These are phyloP conservation scores for Edolisoma coerulescens DNA, from an alignment of 2,113 vertebrate species.

Conservation along the genomic window DNA sequence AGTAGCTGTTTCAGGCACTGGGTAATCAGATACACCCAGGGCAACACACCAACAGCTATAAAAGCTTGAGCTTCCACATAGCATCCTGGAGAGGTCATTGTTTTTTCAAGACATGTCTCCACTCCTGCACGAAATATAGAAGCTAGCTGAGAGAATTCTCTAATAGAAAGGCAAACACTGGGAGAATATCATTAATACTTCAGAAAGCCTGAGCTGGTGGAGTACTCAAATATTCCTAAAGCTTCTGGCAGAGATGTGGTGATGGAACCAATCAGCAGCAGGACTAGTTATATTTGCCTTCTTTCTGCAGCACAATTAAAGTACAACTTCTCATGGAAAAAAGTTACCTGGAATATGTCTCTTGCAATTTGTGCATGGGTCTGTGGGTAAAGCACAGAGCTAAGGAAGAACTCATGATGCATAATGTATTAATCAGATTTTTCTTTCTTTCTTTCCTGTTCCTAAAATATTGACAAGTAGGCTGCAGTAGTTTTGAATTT, in stretches of 20 bases:
- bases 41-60: neutral
- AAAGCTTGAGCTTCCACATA: neutral
- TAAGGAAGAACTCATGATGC: neutral
- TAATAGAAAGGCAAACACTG: neutral
- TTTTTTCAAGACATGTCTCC: constrained; percentile 26
- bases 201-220: neutral
- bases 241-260: neutral
- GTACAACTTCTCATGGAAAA: neutral
- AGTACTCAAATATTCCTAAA: neutral
- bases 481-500: neutral
- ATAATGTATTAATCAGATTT: constrained; percentile 22
- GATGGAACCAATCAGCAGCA: neutral
- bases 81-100: constrained; percentile 28
- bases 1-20: constrained; percentile 9
- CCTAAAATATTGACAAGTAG: constrained; percentile 16
- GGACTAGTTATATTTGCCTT: neutral
- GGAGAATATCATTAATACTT: neutral
- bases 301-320: neutral
- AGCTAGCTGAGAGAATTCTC: neutral
- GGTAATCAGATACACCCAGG: constrained; percentile 5
- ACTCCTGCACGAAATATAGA: neutral
- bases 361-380: neutral
- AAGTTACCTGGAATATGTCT: neutral
- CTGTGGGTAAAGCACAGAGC: neutral
- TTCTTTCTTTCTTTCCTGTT: neutral